Base-by-base conservation (phyloP, 2,113 vertebrate species). In the Istiophorus platypterus region DNA sequence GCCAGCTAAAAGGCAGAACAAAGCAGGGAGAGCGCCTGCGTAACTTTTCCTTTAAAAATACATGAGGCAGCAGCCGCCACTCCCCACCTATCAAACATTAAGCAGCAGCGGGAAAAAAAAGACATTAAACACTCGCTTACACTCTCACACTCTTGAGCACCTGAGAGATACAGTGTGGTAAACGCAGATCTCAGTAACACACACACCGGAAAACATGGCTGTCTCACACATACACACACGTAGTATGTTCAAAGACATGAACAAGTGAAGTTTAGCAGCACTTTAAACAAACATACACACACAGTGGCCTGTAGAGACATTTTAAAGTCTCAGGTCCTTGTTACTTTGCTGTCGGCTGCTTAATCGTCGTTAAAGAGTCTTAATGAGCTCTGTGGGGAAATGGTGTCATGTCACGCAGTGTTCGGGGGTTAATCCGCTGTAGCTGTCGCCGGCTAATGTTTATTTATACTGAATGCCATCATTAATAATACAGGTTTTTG, bases 21-120 rank as follows among this genome's bases (percentile, higher is more conserved):
- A 85, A 87, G 85, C 73, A 17, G 11, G 12, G 1, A 22, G 49
- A 78, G 78, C 29, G 88, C 84, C 74, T 52, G 58, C 37, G 47
- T 81, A 78, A 88, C 80, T 85, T 82, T 65, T 14, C 37, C 78
- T 77, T 92, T 85, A 92, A 91, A 91, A 65, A 87, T 87, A 88
- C 77, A 92, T 87, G 86, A 91, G 64, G 67, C 68, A 9, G 80
- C 52, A 11, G 41, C 74, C 54, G 64, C 73, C 84, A 41, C 81
- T 78, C 85, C 87, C 91, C 76, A 5, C 56, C 51, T 72, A 85
- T 92, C 68, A 90, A 91, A 90, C 72, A 91, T 92, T 91, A 81
- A 90, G 78, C 8, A 87, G 82, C 67, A 78, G 20, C 6, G 31
- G 78, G 63, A 59, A 72, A 85, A 45, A 58, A 51, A 14, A 85